Conservation (phyloP, 2,797 vertebrate species). For the Mus caroli region DNA sequence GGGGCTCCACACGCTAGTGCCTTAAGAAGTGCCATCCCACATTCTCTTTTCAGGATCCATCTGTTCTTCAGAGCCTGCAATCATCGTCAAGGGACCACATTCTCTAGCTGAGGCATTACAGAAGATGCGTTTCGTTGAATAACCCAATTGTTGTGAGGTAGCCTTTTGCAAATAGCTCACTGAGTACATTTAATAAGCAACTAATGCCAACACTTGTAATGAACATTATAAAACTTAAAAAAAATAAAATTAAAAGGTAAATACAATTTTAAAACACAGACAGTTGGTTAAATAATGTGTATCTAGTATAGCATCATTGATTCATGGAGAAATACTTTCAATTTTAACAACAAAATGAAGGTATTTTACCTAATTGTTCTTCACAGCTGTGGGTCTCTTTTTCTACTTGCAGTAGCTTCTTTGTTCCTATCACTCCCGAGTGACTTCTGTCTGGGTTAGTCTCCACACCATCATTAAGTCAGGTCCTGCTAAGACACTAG, state of each 20-base stretch:
- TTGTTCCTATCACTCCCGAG: not conserved
- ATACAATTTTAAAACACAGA: not conserved
- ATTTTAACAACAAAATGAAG: not conserved
- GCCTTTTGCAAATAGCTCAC: conserved; percentile 83
- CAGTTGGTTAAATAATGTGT: not conserved
- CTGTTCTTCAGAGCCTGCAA: conserved; percentile 90
- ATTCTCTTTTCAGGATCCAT: conserved; percentile 92
- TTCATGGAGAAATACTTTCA: not conserved
- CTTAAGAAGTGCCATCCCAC: conserved; percentile 91
- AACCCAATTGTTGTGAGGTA: conserved; percentile 83
- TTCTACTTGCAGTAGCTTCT: not conserved
- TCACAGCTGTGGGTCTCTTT: not conserved
- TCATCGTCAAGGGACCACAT: conserved; percentile 88
- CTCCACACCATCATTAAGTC: not conserved
- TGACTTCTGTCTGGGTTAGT: not conserved
- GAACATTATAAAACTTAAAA: not conserved
- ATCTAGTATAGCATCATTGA: not conserved
- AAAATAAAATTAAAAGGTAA: not conserved
- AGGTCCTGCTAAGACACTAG: not conserved
- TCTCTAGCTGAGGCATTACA: conserved; percentile 89
- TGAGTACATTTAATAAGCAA: conserved; percentile 79
- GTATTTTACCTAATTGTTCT: not conserved
- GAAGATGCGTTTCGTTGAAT: conserved; percentile 87
- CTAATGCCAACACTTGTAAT: conserved; percentile 64
- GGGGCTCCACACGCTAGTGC: conserved; percentile 88